phyloP scores from a whole-genome alignment of 2,113 vertebrate genomes.

The Uria lomvia region DNA sequence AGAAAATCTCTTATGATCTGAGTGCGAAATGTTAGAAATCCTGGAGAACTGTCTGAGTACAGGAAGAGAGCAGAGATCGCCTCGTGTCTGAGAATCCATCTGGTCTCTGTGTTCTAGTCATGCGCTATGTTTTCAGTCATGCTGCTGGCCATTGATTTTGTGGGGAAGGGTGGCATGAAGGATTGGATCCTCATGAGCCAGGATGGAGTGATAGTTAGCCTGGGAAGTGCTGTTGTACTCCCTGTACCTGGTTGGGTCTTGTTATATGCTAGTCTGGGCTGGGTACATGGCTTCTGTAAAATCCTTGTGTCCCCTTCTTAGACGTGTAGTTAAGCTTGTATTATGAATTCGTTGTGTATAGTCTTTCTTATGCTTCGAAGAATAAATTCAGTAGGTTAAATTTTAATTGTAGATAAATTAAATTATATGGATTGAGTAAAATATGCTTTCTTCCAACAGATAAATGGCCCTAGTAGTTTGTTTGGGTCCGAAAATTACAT shows the following conservation, averaged over 20 bases:
- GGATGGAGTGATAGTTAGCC: not conserved
- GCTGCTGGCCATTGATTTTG: not conserved
- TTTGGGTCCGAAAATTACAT: slow-evolving; percentile 78
- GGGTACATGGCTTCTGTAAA: not conserved
- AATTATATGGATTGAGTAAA: not conserved
- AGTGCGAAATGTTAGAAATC: not conserved
- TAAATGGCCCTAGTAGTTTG: slow-evolving; percentile 76
- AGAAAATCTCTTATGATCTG: not conserved
- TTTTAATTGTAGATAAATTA: not conserved
- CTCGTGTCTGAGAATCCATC: not conserved
- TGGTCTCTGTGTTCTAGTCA: not conserved
- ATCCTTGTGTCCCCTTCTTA: not conserved
- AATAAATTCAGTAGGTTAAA: not conserved
- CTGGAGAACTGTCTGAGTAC: not conserved
- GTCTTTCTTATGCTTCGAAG: not conserved
- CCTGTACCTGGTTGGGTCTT: not conserved
- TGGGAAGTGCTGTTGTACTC: not conserved
- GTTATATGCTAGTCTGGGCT: not conserved
- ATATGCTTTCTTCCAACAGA: slow-evolving; percentile 67
- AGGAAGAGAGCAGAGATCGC: not conserved
- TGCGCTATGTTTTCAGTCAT: not conserved
- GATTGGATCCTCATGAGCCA: not conserved
- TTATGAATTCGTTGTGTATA: not conserved
- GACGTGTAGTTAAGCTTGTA: not conserved
- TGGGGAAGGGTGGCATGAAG: not conserved